phyloP scores from a whole-genome alignment of 2,113 vertebrate species.

The Tupaia tana region DNA sequence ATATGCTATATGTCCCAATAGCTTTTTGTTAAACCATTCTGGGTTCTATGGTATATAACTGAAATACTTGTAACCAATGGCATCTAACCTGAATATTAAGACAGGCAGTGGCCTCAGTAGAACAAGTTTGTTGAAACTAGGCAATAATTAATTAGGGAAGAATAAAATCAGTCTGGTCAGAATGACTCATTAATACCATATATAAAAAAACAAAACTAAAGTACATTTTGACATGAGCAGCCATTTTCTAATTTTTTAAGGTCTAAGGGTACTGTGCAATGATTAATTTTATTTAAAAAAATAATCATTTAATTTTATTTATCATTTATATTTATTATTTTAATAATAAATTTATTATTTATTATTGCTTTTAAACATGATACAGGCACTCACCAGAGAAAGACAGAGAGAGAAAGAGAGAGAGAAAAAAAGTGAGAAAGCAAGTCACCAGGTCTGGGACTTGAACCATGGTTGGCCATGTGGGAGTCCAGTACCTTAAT shows the following conservation, averaged over 20 bases:
- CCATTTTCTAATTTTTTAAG: not conserved
- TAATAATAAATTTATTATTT: too few species aligned
- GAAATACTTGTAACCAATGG: not conserved
- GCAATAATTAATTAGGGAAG: not conserved
- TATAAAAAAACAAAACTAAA: conserved; percentile 38
- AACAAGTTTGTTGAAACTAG: not conserved
- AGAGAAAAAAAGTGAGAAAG: too few species aligned
- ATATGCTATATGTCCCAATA: not conserved
- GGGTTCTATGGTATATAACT: not conserved
- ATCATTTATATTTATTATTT: too few species aligned
- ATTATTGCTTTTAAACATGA: too few species aligned
- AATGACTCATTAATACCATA: conserved; percentile 16
- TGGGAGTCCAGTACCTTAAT: too few species aligned
- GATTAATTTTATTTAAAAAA: not conserved
- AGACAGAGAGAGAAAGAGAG: too few species aligned
- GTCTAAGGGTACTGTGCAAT: not conserved
- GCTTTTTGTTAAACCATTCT: not conserved
- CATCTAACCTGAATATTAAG: not conserved
- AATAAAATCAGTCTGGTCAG: not conserved
- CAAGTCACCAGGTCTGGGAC: too few species aligned
- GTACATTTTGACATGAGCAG: not conserved
- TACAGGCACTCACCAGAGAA: too few species aligned
- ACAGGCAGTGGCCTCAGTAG: not conserved
- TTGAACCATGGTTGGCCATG: too few species aligned
- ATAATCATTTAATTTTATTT: too few species aligned